A percentile compares a stretch with the other conserved stretches of the same genome.
phyloP scores from a whole-genome alignment of 2,888 invertebrate species.

The Eupsilia transversa region DNA sequence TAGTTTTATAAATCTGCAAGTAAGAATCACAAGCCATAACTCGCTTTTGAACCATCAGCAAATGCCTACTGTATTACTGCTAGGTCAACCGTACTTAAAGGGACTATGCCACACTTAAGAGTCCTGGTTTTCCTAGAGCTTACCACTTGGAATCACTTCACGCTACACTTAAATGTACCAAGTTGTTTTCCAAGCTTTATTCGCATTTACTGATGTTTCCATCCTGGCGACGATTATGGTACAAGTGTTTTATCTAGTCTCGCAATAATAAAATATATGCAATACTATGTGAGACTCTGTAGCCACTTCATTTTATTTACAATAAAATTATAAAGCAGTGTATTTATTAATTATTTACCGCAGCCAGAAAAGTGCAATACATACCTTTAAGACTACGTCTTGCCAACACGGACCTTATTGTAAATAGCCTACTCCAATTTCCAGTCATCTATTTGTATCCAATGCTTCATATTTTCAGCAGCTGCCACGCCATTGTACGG shows the following conservation, averaged over 20 bases:
- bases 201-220: too few species aligned
- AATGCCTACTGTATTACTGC: neutral
- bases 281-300: neutral
- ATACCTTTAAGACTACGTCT: neutral
- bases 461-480: slow-evolving; percentile 9
- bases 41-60: slow-evolving; percentile 2
- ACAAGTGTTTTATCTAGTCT: slow-evolving; percentile 1
- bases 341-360: neutral
- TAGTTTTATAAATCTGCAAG: neutral
- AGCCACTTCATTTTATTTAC: neutral
- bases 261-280: neutral
- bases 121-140: too few species aligned
- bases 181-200: too few species aligned
- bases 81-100: slow-evolving; percentile 2
- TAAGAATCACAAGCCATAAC: neutral
- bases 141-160: too few species aligned
- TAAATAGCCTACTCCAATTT: slow-evolving; percentile 1
- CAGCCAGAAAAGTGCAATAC: neutral
- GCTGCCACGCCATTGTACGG: slow-evolving; percentile 8
- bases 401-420: slow-evolving; percentile 18
- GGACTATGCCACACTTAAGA: too few species aligned
- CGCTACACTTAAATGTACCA: too few species aligned
- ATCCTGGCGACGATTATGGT: too few species aligned
- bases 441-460: slow-evolving; percentile 8
- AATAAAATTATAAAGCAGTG: neutral